Evolutionary conservation across 2,113 vertebrate species (phyloP), one percentile per base, ranked within the genome.

Genomic region (Hepsetus odoe): DNA sequence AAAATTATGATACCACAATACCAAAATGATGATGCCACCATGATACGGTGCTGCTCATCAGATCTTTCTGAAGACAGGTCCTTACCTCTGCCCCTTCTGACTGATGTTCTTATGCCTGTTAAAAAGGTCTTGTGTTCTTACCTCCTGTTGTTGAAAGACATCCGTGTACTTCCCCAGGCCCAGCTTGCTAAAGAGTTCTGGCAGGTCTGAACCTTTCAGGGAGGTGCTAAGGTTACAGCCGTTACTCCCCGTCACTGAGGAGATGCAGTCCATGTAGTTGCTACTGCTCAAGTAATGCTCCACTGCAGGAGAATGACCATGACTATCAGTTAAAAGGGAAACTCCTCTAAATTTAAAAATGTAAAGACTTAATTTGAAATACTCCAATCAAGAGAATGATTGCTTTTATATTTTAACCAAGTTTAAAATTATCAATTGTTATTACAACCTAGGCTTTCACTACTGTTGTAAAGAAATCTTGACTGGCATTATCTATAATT

Each of bases 241-340:
- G 49, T 99, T 99, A 91, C 95, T 98, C 84, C 97, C 96, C 0
- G 90, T 97, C 86, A 98, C 91, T 0, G 97, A 99, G 38, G 97
- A 98, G 86, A 99, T 98, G 90, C 97, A 98, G 92, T 99, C 98
- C 95, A 99, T 97, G 91, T 99, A 99, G 87, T 96, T 98, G 86
- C 96, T 99, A 91, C 97, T 98, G 88, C 96, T 99, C 85, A 98
- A 95, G 93, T 96, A 99, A 90, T 96, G 97, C 80, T 99, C 98
- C 77, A 92, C 95, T 94, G 93, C 80, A 92, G 80, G 8, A 65
- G 55, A 59, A 2, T 5, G 26, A 61, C 58, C 14, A 38, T 65
- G 2, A 38, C 5, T 1, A 38, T 38, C n/a, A 1, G 6, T 55
- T 55, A 62, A 56, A 28, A 1, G 7, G 65, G 26, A 9, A 35